Evolutionary conservation across 2,113 vertebrate genomes (phyloP).

Genomic region (Brachyhypopomus occidentalis): DNA sequence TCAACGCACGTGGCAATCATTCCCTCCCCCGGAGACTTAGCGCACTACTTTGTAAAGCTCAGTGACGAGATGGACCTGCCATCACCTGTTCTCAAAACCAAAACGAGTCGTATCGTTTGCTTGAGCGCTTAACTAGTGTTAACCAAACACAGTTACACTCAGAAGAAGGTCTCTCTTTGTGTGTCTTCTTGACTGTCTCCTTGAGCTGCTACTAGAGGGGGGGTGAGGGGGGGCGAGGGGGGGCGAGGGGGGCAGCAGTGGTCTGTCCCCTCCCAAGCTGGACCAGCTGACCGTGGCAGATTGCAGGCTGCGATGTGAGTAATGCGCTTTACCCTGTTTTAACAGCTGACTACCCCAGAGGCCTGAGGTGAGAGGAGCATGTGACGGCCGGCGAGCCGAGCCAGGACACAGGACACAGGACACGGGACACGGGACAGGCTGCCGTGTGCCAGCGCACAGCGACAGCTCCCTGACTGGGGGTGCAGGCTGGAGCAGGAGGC

Average conservation of each 20-base stretch:
- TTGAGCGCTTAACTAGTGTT: neutral
- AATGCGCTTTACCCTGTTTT: constrained; percentile 76
- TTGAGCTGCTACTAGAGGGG: constrained; percentile 22
- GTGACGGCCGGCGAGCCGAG: constrained; percentile 55
- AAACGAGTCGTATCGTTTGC: neutral
- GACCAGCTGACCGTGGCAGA: constrained; percentile 74
- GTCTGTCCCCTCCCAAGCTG: constrained; percentile 69
- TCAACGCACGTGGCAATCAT: no score
- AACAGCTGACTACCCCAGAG: constrained; percentile 79
- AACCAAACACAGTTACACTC: constrained; percentile 7
- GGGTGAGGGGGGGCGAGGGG: constrained; percentile 10
- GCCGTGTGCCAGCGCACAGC: constrained; percentile 58
- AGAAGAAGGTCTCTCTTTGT: neutral
- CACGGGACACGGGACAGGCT: constrained; percentile 32
- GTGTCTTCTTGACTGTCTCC: constrained; percentile 23
- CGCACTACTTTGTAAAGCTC: neutral
- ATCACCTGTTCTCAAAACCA: no score
- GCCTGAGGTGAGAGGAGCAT: constrained; percentile 72
- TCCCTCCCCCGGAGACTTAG: no score
- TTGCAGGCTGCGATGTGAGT: constrained; percentile 79
- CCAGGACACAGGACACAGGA: constrained; percentile 44
- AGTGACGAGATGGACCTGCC: no score
- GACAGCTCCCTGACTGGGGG: constrained; percentile 57
- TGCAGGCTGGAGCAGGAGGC: constrained; percentile 48
- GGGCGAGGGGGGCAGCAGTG: constrained; percentile 45